Base-by-base conservation (phyloP, 2,797 vertebrate genomes). In the Acomys russatus region DNA sequence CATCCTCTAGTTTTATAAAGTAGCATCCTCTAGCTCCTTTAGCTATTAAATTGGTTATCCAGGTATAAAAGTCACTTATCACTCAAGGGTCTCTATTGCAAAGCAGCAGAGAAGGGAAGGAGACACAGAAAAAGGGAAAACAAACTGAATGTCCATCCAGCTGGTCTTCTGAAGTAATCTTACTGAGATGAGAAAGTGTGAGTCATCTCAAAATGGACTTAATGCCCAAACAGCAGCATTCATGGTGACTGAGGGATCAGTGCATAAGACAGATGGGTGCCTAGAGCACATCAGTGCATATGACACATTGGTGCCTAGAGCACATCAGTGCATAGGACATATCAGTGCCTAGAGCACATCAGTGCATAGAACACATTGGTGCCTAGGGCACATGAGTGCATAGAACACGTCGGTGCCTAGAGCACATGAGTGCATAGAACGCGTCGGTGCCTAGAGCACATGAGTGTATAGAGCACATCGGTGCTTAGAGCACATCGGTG, bases 1-100 rank as follows among this genome's bases (percentile, higher is more conserved):
- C 28, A 89, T 59, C 44, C 23, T 88, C 74, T 90, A 88, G 73
- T 92, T 56, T 90, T 87, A 90, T n/a, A 35, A 91, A 92, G 71
- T 85, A 51, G 12, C 90, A 23, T 74, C 17, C 77, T 91, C 70
- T 86, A 49, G 2, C 90, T 83, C 54, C 49, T 61, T 30, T 91
- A 76, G 14, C 3, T 83, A 15, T 22, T 10, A 94, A 90, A 33
- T 71, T 82, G 33, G 23, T 76, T 73, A 70, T 64, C 18, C 44
- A 35, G 22, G 23, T 59, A 70, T 33, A 85, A 88, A 80, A 38
- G 9, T 49, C 56, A 70, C 78, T 61, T 25, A 11, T 74, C 70
- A 79, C 33, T 35, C n/a, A 61, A 78, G 20, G 0, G 83, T 73
- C 35, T 83, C 30, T 44, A 22, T 44, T 77, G 44, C 3, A 85